Conservation (phyloP, 2,113 vertebrate genomes). For the Indicator indicator region DNA sequence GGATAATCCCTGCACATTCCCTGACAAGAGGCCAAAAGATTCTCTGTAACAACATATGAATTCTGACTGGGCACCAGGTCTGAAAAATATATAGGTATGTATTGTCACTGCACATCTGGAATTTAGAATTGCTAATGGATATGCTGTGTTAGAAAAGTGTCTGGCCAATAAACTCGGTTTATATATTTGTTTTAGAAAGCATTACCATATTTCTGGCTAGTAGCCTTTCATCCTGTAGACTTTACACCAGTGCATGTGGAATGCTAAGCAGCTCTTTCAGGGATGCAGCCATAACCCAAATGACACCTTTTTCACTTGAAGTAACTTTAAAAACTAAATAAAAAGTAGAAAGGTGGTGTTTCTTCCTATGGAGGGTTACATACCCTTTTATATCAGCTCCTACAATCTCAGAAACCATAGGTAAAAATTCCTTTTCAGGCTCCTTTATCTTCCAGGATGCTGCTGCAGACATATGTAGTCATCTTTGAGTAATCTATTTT, state of each 20-base stretch:
- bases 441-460: neutral
- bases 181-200: constrained; percentile 70
- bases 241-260: constrained; percentile 67
- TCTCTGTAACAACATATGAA: constrained; percentile 41
- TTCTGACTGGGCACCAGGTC: constrained; percentile 47
- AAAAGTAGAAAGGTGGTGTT: constrained; percentile 1
- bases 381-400: neutral
- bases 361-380: neutral
- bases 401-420: neutral
- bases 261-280: constrained; percentile 58
- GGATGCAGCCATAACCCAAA: constrained; percentile 7
- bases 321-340: constrained; percentile 22
- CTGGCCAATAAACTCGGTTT: constrained; percentile 70
- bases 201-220: constrained; percentile 71
- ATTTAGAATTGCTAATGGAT: constrained; percentile 69
- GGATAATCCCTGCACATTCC: constrained; percentile 13
- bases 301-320: neutral
- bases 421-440: neutral
- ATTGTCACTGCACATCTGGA: constrained; percentile 70
- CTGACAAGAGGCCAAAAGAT: constrained; percentile 45
- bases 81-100: constrained; percentile 37
- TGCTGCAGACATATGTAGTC: neutral
- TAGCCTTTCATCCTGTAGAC: constrained; percentile 54
- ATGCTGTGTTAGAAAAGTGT: constrained; percentile 68
- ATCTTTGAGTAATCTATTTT: neutral